Evolutionary conservation across 2,888 invertebrate genomes (phyloP).

Genomic region (Elegia similella): DNA sequence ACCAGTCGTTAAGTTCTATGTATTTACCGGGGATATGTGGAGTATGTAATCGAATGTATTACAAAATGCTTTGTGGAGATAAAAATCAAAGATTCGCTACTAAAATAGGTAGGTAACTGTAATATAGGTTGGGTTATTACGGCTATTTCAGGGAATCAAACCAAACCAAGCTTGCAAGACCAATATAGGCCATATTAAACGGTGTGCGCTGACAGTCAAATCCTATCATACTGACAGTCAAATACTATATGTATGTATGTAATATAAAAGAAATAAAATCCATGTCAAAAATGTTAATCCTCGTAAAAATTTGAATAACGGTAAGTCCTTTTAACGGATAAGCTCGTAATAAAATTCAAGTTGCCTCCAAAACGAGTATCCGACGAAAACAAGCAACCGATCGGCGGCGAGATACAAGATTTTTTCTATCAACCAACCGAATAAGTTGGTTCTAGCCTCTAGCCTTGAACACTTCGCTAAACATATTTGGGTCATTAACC

Average conservation of each 20-base stretch:
- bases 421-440: conserved; percentile 66
- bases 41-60: no score
- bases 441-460: conserved; percentile 69
- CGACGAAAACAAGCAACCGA: conserved; percentile 52
- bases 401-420: conserved; percentile 59
- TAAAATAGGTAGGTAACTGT: no score
- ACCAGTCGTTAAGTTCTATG: no score
- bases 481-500: conserved; percentile 80
- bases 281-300: conserved; percentile 20
- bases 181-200: no score
- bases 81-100: no score
- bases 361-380: conserved; percentile 36
- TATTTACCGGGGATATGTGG: no score
- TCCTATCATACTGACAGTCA: not conserved
- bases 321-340: conserved; percentile 53
- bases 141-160: no score
- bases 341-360: conserved; percentile 49
- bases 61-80: no score
- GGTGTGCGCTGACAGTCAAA: not conserved
- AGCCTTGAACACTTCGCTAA: conserved; percentile 78
- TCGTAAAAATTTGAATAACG: conserved; percentile 52
- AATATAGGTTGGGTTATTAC: no score
- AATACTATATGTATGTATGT: not conserved
- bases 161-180: no score
- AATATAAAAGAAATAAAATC: not conserved